Base-by-base conservation (phyloP, 2,797 vertebrate genomes). In the Hyperoplus lanceolatus region DNA sequence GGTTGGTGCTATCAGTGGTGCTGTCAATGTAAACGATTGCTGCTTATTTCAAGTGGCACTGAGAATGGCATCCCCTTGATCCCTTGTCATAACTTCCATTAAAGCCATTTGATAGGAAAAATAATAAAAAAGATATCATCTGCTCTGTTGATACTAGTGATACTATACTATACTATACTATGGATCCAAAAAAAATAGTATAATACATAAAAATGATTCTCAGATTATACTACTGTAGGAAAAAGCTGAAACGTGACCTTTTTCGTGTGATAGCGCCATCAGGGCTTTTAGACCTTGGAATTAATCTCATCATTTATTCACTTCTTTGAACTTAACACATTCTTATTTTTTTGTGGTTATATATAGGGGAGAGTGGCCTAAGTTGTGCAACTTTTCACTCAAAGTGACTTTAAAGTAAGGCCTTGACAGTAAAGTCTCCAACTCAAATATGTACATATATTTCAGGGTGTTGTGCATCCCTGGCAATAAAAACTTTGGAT, bases 61-160 rank as follows among this genome's bases (percentile, higher is more conserved):
- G 49, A 58, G 60, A 70, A 66, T 71, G 56, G 77, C 65, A 66
- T 68, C 36, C 65, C 68, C 64, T 68, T 8, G 58, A 65, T 66
- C 45, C 53, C 21, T 58, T 55, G 68, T 79, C 70, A 79, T 77
- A 49, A 83, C 68, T 76, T 48, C 55, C 65, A 41, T n/a, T n/a
- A 88, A 64, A 84, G 74, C 38, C 46, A 54, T 90, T 81, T 91
- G 87, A 92, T 93, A 76, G 75, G 69, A 82, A 65, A 45, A 62
- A 36, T 42, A 90, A 92, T 89, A 86, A 77, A 55, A 16, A 14
- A 53, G 87, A 91, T 85, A 84, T 73, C 67, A 88, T 92, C 84
- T 84, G 63, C 74, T 75, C 69, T 39, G 64, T 57, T 60, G 62
- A 29, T 29, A 29, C 29, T 29, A 29, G 29, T 29, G 29, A 29